These are phyloP conservation scores for Cryptotermes secundus DNA, from an alignment of 1,140 invertebrate species.

Conservation along the genomic window DNA sequence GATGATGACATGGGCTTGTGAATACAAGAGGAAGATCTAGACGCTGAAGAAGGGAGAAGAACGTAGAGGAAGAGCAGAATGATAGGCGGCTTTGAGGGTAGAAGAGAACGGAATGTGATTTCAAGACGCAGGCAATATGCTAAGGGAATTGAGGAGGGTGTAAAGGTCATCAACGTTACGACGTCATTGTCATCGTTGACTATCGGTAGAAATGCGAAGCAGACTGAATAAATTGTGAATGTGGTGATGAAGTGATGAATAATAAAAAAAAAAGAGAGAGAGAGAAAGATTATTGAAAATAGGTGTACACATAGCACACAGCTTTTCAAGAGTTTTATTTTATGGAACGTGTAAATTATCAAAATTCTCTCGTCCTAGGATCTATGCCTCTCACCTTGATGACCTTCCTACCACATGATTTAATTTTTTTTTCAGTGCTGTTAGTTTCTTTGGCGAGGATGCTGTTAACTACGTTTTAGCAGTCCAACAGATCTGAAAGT, in stretches of 20 bases:
- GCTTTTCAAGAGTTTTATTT: too few species aligned
- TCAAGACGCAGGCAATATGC: constrained; percentile 23
- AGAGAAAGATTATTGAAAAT: too few species aligned
- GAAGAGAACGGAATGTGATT: neutral
- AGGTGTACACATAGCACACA: too few species aligned
- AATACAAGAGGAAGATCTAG: constrained; percentile 20
- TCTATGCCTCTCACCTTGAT: too few species aligned
- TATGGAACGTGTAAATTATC: too few species aligned
- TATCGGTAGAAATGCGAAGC: neutral
- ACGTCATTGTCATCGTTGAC: neutral
- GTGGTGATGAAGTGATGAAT: neutral
- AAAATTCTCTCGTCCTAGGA: too few species aligned
- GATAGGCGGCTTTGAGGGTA: neutral
- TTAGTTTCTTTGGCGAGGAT: too few species aligned
- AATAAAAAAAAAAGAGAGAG: neutral
- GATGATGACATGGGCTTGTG: constrained; percentile 34
- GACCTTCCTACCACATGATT: too few species aligned
- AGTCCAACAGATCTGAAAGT: too few species aligned
- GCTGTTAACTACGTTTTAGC: too few species aligned
- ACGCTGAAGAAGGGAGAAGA: neutral
- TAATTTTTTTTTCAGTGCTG: too few species aligned
- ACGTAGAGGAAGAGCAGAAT: neutral
- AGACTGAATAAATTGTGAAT: neutral
- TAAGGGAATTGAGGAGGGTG: constrained; percentile 12
- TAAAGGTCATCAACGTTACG: constrained; percentile 21